A percentile compares a stretch with the other conserved stretches of the same genome.
These are phyloP conservation scores for Halcyon malimbica DNA, from an alignment of 2,113 vertebrate species.

Conservation along the genomic window DNA sequence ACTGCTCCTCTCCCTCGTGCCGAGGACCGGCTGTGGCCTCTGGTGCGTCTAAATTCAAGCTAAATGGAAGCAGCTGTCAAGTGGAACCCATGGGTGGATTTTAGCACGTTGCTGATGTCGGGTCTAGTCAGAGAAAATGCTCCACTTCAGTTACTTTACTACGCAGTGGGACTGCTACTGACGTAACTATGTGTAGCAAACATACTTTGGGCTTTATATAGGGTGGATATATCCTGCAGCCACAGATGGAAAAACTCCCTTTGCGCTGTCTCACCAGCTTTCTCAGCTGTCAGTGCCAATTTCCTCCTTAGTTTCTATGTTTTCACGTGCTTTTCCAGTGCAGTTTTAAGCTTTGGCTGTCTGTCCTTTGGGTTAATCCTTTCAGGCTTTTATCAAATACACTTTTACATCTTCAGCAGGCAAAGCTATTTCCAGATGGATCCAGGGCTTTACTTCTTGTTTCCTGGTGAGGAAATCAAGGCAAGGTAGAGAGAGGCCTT, in stretches of 20 bases:
- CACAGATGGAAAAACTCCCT: neutral
- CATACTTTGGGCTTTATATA: neutral
- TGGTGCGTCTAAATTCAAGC: rapidly evolving
- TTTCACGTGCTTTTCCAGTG: neutral
- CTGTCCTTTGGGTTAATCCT: neutral
- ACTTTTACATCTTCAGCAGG: neutral
- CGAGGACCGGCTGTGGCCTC: rapidly evolving
- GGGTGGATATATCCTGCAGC: neutral
- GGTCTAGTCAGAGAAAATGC: neutral
- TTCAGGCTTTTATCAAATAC: neutral
- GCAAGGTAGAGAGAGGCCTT: neutral
- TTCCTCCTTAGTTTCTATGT: neutral
- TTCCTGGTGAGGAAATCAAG: neutral
- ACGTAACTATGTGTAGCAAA: rapidly evolving
- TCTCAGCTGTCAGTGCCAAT: neutral
- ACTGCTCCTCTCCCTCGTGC: rapidly evolving
- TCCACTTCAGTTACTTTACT: neutral
- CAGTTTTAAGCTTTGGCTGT: neutral
- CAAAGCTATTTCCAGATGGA: neutral
- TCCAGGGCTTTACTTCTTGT: neutral
- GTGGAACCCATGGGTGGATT: neutral
- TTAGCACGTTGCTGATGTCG: neutral
- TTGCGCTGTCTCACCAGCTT: neutral
- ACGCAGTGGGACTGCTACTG: neutral
- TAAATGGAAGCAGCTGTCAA: neutral